phyloP scores from a whole-genome alignment of 2,888 invertebrate genomes.

The Aphidius colemani region DNA sequence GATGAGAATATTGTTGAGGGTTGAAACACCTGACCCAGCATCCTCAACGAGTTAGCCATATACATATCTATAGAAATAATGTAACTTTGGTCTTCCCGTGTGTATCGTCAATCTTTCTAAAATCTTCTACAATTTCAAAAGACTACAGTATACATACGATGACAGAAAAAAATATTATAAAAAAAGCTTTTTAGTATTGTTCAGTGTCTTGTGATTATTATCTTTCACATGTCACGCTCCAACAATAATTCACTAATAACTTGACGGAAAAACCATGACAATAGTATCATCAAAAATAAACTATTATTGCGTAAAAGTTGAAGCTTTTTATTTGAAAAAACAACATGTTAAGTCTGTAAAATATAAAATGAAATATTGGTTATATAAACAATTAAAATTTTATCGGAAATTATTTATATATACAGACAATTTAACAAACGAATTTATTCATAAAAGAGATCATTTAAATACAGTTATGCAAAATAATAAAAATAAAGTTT shows the following conservation, averaged over 20 bases:
- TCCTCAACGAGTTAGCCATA: conserved; percentile 15
- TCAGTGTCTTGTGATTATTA: conserved; percentile 19
- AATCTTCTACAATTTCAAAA: conserved; percentile 23
- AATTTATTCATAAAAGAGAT: too few relatives aligned
- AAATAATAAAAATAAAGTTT: too few relatives aligned
- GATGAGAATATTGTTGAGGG: conserved; percentile 32
- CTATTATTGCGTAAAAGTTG: neutral
- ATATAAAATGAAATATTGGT: too few relatives aligned
- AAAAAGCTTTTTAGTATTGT: conserved; percentile 23
- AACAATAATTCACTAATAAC: conserved; percentile 8
- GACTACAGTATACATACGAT: neutral
- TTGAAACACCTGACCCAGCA: conserved; percentile 38
- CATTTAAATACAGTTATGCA: too few relatives aligned
- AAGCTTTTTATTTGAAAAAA: too few relatives aligned
- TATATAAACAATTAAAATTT: too few relatives aligned
- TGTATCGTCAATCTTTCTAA: conserved; percentile 36
- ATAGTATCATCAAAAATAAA: neutral
- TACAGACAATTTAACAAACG: too few relatives aligned
- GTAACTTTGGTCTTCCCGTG: conserved; percentile 28
- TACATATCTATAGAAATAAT: conserved; percentile 10
- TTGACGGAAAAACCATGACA: too few relatives aligned
- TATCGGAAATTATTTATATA: too few relatives aligned
- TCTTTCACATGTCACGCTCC: conserved; percentile 9
- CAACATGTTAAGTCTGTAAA: too few relatives aligned
- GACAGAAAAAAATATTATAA: too few relatives aligned